Base-by-base conservation (phyloP, 1,140 invertebrate species). In the Penaeus chinensis region DNA sequence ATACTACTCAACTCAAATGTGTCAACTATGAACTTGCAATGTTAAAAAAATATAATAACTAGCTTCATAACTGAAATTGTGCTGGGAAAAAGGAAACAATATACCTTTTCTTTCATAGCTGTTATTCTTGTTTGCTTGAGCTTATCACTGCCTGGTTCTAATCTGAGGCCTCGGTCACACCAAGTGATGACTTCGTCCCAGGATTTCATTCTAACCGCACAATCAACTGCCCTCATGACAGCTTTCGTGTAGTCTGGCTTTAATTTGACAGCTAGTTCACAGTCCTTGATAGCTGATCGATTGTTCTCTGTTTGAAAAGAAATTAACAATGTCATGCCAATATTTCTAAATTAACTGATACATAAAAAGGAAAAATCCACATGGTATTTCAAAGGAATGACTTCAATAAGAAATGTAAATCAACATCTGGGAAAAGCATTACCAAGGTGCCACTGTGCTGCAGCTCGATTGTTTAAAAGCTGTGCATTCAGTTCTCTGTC, bases 391-490 rank as follows among this genome's bases (percentile, higher is more conserved):
- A 47, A n/a, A 66, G 27, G 63, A 83, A 37, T 22, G 32, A 13
- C 20, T 65, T n/a, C 3, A 83, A 1, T n/a, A 32, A 22, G 8
- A 66, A 20, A 37, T 22, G 63, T 32, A n/a, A 66, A 32, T 65
- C 5, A 60, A 69, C 16, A 69, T 20, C n/a, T 65, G 27, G 3
- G 7, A 83, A 71, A 42, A 4, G 27, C 16, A n/a, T 98, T 98
- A 93, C 97, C 95, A 66, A 99, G 92, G 91, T 96, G 95, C 91
- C 94, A 98, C 91, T 99, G 95, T 1, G 96, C 94, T 1, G 98
- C 96, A 11, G 97, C 96, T 91, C 98, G 94, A 91, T 99, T 99
- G 90, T 97, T 97, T 90, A 97, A 97, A 7, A 99, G 93, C 82
- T 95, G 95, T 74, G 97, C 95, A 92, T 97, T 95, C 0, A 99